Evolutionary conservation across 2,797 vertebrate genomes (phyloP), one percentile per base, ranked within the genome.

Genomic region (Falco concolor): DNA sequence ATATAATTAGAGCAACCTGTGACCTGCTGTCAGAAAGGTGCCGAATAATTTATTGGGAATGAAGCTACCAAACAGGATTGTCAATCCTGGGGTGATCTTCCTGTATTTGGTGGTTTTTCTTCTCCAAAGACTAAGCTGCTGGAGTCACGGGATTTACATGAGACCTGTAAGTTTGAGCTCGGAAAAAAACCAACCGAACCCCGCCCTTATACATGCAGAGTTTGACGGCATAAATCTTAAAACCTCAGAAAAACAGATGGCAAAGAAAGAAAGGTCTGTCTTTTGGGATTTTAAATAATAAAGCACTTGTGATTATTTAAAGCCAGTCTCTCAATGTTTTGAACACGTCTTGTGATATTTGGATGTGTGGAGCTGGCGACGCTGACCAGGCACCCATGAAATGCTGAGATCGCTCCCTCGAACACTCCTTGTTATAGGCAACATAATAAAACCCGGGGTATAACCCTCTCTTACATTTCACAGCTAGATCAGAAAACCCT

Each of bases 201-300:
- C 16, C 6, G 1, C 72, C 89, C 54, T 92, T 85, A 42, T 56
- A 57, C 30, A 52, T 3, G 16, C 50, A 52, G 72, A 57, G 61
- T 83, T 93, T 94, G 89, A 87, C 5, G 22, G 50, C 79, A 59
- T 89, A 89, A 95, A 93, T 89, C 91, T 92, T 87, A 93, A 96
- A 96, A 87, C 82, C 94, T 94, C 84, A 87, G 82, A 83, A 95
- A 96, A 94, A 84, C 90, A 97, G 72, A 87, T 90, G 84, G 84
- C 64, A 90, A 83, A 97, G 88, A 95, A 92, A 94, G 65, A 38
- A 91, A 89, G 36, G 68, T 80, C 92, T 96, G 89, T 95, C 79
- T 94, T 94, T 65, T 24, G 28, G n/a, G 17, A 12, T 23, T 94
- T 94, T 54, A 81, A 95, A 90, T 95, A 93, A 93, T 80, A 92